Conservation (phyloP, 2,797 vertebrate genomes). For the Chelon auratus region DNA sequence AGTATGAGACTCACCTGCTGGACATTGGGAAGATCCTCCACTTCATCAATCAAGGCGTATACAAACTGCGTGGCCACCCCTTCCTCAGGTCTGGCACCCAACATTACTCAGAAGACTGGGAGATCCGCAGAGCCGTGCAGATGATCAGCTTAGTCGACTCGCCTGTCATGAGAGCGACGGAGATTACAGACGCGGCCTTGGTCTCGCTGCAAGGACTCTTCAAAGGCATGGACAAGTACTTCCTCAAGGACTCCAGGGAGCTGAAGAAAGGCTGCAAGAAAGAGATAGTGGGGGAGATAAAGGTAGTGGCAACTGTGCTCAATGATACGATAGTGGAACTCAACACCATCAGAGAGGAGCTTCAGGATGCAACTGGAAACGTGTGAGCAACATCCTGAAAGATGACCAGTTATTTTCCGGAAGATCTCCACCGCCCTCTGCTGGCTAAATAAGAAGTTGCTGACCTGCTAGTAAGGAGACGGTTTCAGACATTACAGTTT, state of each 20-base stretch:
- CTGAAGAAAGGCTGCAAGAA: conserved; percentile 80
- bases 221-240: conserved; percentile 81
- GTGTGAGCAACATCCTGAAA: conserved; percentile 45
- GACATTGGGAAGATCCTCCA: conserved; percentile 74
- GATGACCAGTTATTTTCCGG: not conserved
- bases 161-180: conserved; percentile 64
- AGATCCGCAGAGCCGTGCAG: conserved; percentile 80
- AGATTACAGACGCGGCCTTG: conserved; percentile 41
- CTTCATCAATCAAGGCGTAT: conserved; percentile 76
- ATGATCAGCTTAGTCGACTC: conserved; percentile 74
- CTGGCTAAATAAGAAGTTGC: conserved; percentile 9
- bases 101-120: conserved; percentile 81
- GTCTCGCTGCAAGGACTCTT: conserved; percentile 70
- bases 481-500: not conserved
- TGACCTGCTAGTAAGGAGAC: not conserved
- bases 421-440: conserved; percentile 25
- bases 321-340: conserved; percentile 76
- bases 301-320: conserved; percentile 68
- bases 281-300: conserved; percentile 77
- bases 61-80: conserved; percentile 74
- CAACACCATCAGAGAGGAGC: conserved; percentile 78
- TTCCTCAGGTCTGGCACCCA: conserved; percentile 80
- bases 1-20: conserved; percentile 74
- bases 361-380: conserved; percentile 75
- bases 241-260: conserved; percentile 78